phyloP scores from a whole-genome alignment of 1,140 invertebrate species.

The Manduca sexta region DNA sequence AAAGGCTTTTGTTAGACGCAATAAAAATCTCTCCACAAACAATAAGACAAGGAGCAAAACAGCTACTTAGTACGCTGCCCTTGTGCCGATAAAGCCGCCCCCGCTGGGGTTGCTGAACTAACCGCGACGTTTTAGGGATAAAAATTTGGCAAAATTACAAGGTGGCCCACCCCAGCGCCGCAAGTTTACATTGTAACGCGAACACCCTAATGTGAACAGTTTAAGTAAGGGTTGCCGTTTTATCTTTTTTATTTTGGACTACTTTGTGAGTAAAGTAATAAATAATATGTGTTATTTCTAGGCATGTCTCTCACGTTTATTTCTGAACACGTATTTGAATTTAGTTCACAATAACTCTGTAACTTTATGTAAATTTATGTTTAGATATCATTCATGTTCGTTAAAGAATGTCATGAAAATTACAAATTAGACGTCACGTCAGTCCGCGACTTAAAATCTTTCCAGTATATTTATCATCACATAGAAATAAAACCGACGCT shows the following conservation, averaged over 20 bases:
- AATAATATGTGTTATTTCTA: too few relatives aligned
- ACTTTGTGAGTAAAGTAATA: too few relatives aligned
- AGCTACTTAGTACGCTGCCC: constrained; percentile 35
- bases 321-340: too few relatives aligned
- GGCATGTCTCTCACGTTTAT: too few relatives aligned
- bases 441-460: too few relatives aligned
- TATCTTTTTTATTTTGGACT: not conserved
- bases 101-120: constrained; percentile 29
- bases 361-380: too few relatives aligned
- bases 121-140: constrained; percentile 47
- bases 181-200: constrained; percentile 67
- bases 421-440: too few relatives aligned
- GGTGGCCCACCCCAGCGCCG: constrained; percentile 42
- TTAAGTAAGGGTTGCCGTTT: constrained; percentile 49
- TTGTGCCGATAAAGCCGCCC: constrained; percentile 39
- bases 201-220: constrained; percentile 64
- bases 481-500: too few relatives aligned
- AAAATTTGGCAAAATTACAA: constrained; percentile 69
- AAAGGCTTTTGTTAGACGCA: not conserved
- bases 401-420: too few relatives aligned
- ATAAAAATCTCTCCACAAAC: constrained; percentile 4
- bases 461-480: too few relatives aligned
- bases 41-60: constrained; percentile 29
- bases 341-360: too few relatives aligned
- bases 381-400: too few relatives aligned